phyloP scores from a whole-genome alignment of 2,888 invertebrate genomes.

The Campoplex nolae region DNA sequence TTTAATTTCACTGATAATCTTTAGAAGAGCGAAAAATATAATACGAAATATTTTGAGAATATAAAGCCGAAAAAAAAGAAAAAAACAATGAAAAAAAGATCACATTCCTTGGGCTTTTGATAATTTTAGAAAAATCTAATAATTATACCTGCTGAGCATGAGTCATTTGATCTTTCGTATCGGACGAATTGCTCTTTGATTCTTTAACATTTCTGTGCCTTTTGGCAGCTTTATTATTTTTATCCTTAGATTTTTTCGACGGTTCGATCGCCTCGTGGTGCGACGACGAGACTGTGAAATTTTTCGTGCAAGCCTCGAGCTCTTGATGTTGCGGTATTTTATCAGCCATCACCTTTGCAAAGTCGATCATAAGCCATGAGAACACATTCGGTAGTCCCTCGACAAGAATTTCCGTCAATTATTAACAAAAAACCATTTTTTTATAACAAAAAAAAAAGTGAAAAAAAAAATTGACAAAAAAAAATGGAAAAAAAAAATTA shows the following conservation, averaged over 20 bases:
- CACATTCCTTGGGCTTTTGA: slow-evolving; percentile 14
- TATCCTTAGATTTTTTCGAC: slow-evolving; percentile 83
- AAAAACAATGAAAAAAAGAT: neutral
- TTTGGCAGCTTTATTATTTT: slow-evolving; percentile 83
- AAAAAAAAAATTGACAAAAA: neutral
- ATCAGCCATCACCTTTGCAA: slow-evolving; percentile 78
- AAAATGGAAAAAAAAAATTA: neutral
- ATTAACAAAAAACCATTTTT: slow-evolving; percentile 1
- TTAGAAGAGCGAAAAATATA: slow-evolving; percentile 14
- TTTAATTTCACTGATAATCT: slow-evolving; percentile 30
- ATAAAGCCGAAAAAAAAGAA: neutral
- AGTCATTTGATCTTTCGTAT: slow-evolving; percentile 73
- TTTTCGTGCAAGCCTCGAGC: slow-evolving; percentile 71
- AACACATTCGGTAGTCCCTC: slow-evolving; percentile 62
- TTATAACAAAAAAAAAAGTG: neutral
- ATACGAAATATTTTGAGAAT: neutral
- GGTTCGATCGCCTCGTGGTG: slow-evolving; percentile 67
- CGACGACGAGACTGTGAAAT: slow-evolving; percentile 65
- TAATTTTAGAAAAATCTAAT: neutral
- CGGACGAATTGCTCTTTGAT: slow-evolving; percentile 70
- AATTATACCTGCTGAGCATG: slow-evolving; percentile 77
- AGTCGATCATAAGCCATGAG: slow-evolving; percentile 56
- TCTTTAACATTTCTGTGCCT: slow-evolving; percentile 78
- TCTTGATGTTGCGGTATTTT: slow-evolving; percentile 73
- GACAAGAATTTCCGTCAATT: slow-evolving; percentile 49